Evolutionary conservation across 2,113 vertebrate genomes (phyloP).

Genomic region (Zosterops japonicus): DNA sequence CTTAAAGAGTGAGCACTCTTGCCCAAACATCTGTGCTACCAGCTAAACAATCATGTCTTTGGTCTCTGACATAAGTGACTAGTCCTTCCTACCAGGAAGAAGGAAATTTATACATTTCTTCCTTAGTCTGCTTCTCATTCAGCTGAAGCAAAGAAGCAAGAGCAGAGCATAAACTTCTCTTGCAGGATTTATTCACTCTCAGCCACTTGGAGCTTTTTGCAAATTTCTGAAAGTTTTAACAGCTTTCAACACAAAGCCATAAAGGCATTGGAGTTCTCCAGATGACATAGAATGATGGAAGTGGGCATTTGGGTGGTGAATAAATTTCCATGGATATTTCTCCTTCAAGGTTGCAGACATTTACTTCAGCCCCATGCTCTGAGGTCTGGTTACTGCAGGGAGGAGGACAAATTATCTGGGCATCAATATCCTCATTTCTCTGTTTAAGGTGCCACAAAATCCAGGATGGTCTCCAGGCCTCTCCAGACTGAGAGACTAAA

Average conservation of each 20-base stretch:
- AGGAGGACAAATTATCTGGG: neutral
- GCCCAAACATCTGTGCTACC: neutral
- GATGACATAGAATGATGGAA: neutral
- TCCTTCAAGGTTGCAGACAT: neutral
- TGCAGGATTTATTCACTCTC: neutral
- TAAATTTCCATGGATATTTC: neutral
- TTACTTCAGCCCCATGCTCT: neutral
- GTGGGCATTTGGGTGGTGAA: neutral
- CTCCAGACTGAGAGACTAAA: neutral
- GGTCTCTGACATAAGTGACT: neutral
- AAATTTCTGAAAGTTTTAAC: neutral
- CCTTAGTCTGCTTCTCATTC: neutral
- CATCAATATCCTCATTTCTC: neutral
- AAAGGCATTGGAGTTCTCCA: neutral
- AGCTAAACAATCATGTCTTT: neutral
- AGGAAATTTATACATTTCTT: neutral
- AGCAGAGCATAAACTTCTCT: neutral
- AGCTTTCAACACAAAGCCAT: neutral
- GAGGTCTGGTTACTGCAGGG: neutral
- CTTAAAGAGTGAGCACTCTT: neutral
- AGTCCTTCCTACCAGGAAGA: conserved; percentile 16
- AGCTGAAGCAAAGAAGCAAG: neutral
- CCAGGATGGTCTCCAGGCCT: neutral
- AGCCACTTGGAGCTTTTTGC: neutral
- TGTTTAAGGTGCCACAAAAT: neutral